These are phyloP conservation scores for Cyphomyrus discorhynchus DNA, from an alignment of 2,113 vertebrate genomes.

Conservation along the genomic window DNA sequence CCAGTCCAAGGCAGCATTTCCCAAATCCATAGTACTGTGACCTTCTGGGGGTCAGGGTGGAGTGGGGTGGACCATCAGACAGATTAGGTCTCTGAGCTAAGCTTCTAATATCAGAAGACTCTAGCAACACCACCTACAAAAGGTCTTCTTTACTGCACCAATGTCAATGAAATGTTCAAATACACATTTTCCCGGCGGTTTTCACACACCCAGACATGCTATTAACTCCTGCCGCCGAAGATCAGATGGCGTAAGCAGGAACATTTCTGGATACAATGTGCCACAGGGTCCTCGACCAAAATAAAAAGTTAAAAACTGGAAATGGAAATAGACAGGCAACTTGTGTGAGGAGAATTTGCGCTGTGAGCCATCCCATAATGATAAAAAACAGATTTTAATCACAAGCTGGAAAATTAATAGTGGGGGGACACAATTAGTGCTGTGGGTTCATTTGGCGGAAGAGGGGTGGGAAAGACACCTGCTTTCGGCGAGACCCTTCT, in stretches of 20 bases:
- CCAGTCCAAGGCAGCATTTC: neutral
- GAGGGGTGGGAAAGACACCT: conserved; percentile 2
- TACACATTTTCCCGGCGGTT: neutral
- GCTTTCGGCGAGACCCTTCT: neutral
- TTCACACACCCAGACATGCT: neutral
- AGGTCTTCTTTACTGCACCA: neutral
- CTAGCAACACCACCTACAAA: neutral
- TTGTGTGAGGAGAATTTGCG: neutral
- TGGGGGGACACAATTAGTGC: neutral
- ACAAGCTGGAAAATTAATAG: neutral
- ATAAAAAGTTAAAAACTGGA: neutral
- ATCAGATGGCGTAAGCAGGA: neutral
- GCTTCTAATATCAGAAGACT: neutral
- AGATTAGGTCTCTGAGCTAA: neutral
- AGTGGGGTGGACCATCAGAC: neutral
- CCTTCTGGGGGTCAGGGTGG: neutral
- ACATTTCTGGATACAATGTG: neutral
- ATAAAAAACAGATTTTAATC: neutral
- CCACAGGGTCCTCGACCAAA: neutral
- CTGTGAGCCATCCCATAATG: neutral
- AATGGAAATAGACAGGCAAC: neutral
- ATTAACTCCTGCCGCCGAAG: neutral
- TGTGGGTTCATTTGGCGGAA: conserved; percentile 26
- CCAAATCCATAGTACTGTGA: neutral
- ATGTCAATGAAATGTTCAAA: neutral